phyloP scores from a whole-genome alignment of 1,140 invertebrate species.

The Amyelois transitella region DNA sequence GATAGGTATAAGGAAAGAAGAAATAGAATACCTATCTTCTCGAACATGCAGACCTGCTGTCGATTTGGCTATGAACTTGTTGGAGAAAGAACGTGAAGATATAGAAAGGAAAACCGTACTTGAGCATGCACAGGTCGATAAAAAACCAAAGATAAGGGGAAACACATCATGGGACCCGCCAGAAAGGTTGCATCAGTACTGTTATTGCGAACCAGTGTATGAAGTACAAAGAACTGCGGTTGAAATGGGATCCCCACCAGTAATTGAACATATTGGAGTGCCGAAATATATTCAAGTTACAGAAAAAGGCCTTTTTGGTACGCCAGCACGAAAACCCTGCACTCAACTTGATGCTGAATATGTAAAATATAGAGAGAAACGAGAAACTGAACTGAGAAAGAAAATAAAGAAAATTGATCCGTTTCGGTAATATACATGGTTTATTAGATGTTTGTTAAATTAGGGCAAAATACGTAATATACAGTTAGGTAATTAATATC shows the following conservation, averaged over 20 bases:
- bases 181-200: constrained; percentile 40
- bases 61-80: constrained; percentile 53
- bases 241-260: constrained; percentile 38
- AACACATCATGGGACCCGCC: constrained; percentile 45
- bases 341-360: constrained; percentile 37
- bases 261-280: constrained; percentile 57
- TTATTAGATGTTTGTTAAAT: no score
- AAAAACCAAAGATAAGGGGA: constrained; percentile 37
- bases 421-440: constrained; percentile 39
- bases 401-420: constrained; percentile 52
- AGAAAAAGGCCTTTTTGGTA: constrained; percentile 41
- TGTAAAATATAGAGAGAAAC: constrained; percentile 34
- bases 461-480: no score
- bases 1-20: constrained; percentile 54
- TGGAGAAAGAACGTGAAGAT: constrained; percentile 39
- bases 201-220: constrained; percentile 47
- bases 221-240: constrained; percentile 32
- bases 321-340: constrained; percentile 23
- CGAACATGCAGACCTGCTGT: constrained; percentile 29
- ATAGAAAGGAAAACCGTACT: constrained; percentile 52
- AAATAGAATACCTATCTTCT: constrained; percentile 32
- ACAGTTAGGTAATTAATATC: no score
- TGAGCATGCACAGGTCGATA: constrained; percentile 46
- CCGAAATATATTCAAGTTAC: constrained; percentile 56
- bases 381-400: constrained; percentile 32